phyloP scores from a whole-genome alignment of 2,113 vertebrate genomes.

The Mohoua ochrocephala region DNA sequence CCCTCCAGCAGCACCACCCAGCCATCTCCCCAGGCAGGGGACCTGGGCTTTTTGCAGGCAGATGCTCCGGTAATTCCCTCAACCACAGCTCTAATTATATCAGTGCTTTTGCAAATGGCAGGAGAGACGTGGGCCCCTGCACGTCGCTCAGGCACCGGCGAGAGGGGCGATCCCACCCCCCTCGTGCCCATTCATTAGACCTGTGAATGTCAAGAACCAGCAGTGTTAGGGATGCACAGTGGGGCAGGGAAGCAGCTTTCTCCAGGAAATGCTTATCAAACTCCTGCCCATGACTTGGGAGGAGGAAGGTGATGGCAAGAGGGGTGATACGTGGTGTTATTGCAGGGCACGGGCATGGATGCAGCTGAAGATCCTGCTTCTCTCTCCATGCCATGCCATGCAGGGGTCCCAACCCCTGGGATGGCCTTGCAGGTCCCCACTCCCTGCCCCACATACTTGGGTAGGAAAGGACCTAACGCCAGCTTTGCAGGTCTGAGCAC shows the following conservation, averaged over 20 bases:
- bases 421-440: neutral
- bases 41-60: conserved; percentile 4
- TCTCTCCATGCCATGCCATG: neutral
- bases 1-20: neutral
- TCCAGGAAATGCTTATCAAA: neutral
- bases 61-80: conserved; percentile 3
- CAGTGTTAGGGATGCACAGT: accelerated
- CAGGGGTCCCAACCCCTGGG: neutral
- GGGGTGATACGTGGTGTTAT: neutral
- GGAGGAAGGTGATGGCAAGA: neutral
- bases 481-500: neutral
- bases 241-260: neutral
- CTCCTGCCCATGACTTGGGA: neutral
- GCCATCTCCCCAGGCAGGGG: neutral
- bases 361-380: neutral
- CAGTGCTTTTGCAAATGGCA: neutral
- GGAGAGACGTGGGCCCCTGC: conserved; percentile 13
- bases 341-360: neutral
- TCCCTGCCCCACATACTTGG: neutral
- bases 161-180: neutral
- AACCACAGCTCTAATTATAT: conserved; percentile 49
- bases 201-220: accelerated
- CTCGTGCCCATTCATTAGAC: accelerated
- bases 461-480: neutral
- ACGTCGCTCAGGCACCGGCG: neutral